phyloP scores from a whole-genome alignment of 2,113 vertebrate species.

The Actenoides hombroni region DNA sequence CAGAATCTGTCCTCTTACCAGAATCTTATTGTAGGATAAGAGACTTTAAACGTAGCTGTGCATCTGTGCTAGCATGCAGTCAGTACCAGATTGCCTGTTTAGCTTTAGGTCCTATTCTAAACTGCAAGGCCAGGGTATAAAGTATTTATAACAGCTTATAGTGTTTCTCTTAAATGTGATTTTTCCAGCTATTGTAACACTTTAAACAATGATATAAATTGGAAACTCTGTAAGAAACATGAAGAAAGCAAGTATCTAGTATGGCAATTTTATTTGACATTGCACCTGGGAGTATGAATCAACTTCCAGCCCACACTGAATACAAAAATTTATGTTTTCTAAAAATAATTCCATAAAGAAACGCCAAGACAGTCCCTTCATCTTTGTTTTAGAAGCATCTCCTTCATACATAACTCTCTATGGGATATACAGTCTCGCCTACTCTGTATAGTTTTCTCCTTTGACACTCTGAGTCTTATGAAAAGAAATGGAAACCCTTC shows the following conservation, averaged over 20 bases:
- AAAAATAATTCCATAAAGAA: neutral
- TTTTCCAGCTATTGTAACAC: neutral
- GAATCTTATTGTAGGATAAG: neutral
- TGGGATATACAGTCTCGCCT: neutral
- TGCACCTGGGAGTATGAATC: neutral
- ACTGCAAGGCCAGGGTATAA: neutral
- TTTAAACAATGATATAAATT: neutral
- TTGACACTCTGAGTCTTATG: neutral
- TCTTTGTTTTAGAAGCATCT: neutral
- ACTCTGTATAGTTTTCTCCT: neutral
- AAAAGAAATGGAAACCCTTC: neutral
- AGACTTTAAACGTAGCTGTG: neutral
- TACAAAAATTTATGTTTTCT: neutral
- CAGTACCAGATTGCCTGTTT: neutral
- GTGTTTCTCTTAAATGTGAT: neutral
- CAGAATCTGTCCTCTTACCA: neutral
- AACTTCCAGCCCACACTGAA: neutral
- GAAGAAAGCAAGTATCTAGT: neutral
- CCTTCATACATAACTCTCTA: neutral
- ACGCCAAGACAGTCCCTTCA: neutral
- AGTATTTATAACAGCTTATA: neutral
- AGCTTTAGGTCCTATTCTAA: neutral
- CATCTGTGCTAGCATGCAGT: neutral
- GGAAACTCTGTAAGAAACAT: neutral
- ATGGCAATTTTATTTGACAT: neutral